Evolutionary conservation across 2,113 vertebrate genomes (phyloP), one percentile per base, ranked within the genome.

Genomic region (Platysternon megacephalum): DNA sequence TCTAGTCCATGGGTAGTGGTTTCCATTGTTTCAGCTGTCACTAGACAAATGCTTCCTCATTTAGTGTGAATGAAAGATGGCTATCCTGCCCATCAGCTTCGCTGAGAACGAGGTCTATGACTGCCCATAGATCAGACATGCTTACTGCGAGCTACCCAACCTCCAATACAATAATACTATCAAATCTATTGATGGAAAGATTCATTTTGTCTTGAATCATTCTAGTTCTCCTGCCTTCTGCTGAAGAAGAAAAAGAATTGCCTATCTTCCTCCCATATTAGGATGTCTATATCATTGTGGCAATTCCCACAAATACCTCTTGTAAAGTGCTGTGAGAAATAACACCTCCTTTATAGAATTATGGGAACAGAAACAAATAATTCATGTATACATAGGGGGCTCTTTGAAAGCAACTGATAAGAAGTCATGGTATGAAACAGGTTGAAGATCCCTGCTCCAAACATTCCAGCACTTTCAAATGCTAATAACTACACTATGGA

Each of bases 81-180:
- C 1, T 35, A 8, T 61, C 58, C 16, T 32, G 8, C 32, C 61
- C 14, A 19, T 65, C 14, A 4, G 14, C 1, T 65, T n/a, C 32
- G 19, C 61, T 65, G 32, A 16, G 44, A 44, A 44, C 44, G 5
- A 44, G 11, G 28, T 14, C 11, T 61, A 12, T 32, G 56, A 61
- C 56, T 32, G 28, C 28, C 28, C 56, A 32, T 61, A 1, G 26
- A 56, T 12, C 56, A 65, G 14, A 35, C 2, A 1, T 14, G 32
- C 61, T 65, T 35, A 17, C 1, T 35, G 13, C 3, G 1, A 17
- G 3, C 14, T 35, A 17, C 32, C 3, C 14, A 2, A 65, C 2
- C 16, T 65, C 32, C 14, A 17, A 4, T 8, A n/a, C 14, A 35
- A 35, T 4, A 65, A 4, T 4, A 8, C 32, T 35, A 8, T 61